Evolutionary conservation across 1,140 invertebrate genomes (phyloP), one percentile per base, ranked within the genome.

Genomic region (Drosophila nannoptera): DNA sequence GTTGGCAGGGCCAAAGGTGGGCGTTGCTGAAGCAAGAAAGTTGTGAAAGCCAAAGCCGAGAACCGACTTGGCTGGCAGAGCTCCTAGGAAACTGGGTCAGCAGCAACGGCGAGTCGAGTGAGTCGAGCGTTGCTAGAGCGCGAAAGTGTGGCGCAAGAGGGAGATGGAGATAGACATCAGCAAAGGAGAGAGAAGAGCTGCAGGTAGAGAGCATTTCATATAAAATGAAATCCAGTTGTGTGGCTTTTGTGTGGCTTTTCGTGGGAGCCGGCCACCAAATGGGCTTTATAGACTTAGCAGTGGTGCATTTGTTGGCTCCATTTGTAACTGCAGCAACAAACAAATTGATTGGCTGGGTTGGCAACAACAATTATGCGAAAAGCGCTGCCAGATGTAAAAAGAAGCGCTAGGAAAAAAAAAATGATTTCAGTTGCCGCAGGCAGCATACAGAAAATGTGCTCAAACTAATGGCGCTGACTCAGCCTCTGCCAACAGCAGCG

Each of bases 391-490:
- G 22, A 35, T 50, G 64, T 53, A 53, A 42, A 54, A 50, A 65
- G 43, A 38, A 45, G 42, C 14, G 40, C 31, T 69, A 62, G 40
- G 58, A 52, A 64, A 48, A 66, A 59, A 50, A 48, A 61, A 53
- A 67, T 14, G n/a, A 59, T 38, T 49, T 53, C 59, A 43, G 35
- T 14, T 48, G 56, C 38, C 63, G 38, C 54, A 53, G 45, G 58
- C 76, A 78, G 74, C 75, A 81, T 82, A 81, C 74, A 81, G 38
- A 81, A 82, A 77, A 82, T 69, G 67, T 78, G 71, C 65, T 58
- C 78, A 72, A 82, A 84, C 78, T 83, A 83, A 84, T 80, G 78
- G 76, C 60, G 80, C 80, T 83, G 78, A 83, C 64, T 84, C 78
- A 83, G 80, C 72, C 73, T 43, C 72, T 60, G 50, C 43, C 32